Evolutionary conservation across 2,888 invertebrate genomes (phyloP).

Genomic region (Bedellia somnulentella): DNA sequence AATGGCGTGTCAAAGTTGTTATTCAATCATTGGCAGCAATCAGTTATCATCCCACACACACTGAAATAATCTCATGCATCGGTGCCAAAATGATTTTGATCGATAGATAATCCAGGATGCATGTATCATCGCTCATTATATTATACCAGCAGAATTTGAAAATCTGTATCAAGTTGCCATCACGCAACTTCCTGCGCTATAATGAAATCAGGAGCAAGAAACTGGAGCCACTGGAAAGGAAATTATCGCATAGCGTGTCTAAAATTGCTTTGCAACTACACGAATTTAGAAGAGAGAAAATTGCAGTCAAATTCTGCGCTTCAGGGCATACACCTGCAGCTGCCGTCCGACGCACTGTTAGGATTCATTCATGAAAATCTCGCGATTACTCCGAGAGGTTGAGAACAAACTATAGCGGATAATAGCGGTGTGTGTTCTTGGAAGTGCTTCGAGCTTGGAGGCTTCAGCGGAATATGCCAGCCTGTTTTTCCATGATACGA

Average conservation of each 20-base stretch:
- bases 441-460: conserved; percentile 7
- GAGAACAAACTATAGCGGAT: conserved; percentile 48
- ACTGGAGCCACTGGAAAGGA: conserved; percentile 33
- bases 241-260: conserved; percentile 47
- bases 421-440: no score
- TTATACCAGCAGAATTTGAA: conserved; percentile 10
- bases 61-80: conserved; percentile 40
- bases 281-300: conserved; percentile 41
- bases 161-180: conserved; percentile 23
- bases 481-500: conserved; percentile 54
- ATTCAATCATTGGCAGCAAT: conserved; percentile 46
- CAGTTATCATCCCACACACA: conserved; percentile 29
- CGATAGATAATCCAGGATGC: conserved; percentile 27
- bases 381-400: conserved; percentile 32
- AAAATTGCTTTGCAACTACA: conserved; percentile 37
- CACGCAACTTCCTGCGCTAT: conserved; percentile 39
- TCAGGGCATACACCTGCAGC: conserved; percentile 48
- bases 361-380: conserved; percentile 49
- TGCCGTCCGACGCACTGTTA: no score
- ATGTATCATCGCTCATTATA: conserved; percentile 14
- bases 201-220: conserved; percentile 28
- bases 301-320: conserved; percentile 32
- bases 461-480: conserved; percentile 12
- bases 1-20: conserved; percentile 18
- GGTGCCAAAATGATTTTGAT: conserved; percentile 45